Evolutionary conservation across 2,797 vertebrate genomes (phyloP).

Genomic region (Harpagifer antarcticus): DNA sequence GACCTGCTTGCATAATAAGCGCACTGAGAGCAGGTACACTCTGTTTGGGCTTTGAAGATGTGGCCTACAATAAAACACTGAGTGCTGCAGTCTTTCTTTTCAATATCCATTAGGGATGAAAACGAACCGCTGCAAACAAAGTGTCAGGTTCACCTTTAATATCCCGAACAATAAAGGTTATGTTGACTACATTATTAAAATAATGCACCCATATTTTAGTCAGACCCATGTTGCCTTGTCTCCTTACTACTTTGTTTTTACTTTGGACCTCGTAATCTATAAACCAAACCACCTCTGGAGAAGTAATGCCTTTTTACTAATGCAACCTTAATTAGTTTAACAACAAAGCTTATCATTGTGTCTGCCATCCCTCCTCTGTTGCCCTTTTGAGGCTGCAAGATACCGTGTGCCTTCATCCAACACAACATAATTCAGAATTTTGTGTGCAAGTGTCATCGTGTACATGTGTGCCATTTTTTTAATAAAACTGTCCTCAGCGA

Average conservation of each 20-base stretch:
- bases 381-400: background rate
- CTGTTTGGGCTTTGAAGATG: constrained; percentile 57
- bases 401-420: background rate
- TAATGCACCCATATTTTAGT: constrained; percentile 2
- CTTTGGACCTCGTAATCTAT: background rate
- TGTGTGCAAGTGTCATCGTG: constrained; percentile 48
- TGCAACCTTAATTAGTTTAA: background rate
- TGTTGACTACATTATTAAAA: constrained; percentile 12
- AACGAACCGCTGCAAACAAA: constrained; percentile 28
- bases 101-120: constrained; percentile 47
- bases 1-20: constrained; percentile 67
- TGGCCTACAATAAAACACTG: constrained; percentile 30
- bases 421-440: background rate
- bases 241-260: background rate
- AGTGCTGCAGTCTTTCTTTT: constrained; percentile 47
- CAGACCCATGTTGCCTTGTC: background rate
- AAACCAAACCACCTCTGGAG: background rate
- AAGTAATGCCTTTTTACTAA: constrained; percentile 7
- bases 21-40: constrained; percentile 55
- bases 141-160: constrained; percentile 48
- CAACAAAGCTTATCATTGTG: background rate
- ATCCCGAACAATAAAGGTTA: constrained; percentile 41
- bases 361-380: background rate
- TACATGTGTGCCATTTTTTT: constrained; percentile 23
- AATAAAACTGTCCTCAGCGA: constrained; percentile 59